Conservation (phyloP, 2,113 vertebrate species). For the Caracal caracal region DNA sequence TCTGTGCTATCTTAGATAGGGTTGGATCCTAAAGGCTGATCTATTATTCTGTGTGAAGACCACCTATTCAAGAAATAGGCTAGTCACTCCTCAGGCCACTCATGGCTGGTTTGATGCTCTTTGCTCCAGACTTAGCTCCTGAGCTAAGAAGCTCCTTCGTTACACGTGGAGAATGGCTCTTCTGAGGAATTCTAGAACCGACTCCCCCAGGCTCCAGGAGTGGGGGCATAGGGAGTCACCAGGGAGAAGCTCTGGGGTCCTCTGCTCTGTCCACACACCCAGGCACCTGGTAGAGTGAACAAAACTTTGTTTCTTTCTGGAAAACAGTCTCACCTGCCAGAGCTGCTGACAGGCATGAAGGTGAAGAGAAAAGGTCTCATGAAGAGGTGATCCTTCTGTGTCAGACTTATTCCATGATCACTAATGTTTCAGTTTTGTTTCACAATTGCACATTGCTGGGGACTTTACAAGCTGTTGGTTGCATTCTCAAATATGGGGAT, state of each 20-base stretch:
- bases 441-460: background rate
- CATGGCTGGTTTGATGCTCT: background rate
- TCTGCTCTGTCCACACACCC: too few species aligned
- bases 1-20: background rate
- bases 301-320: background rate
- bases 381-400: too few species aligned
- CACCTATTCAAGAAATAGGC: fast-evolving
- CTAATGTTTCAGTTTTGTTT: background rate
- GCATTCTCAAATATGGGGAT: background rate
- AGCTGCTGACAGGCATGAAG: background rate
- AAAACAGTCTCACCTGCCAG: background rate
- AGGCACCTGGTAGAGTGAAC: background rate
- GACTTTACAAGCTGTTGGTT: background rate
- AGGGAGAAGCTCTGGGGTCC: background rate
- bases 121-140: background rate
- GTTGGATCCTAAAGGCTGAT: background rate
- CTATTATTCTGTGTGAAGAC: background rate
- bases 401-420: background rate
- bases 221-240: fast-evolving
- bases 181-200: background rate
- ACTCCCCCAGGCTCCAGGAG: background rate
- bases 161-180: fast-evolving
- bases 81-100: background rate
- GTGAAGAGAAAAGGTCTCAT: background rate
- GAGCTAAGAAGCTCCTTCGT: background rate